Evolutionary conservation across 2,888 invertebrate species (phyloP).

Genomic region (Abrostola triplasia): DNA sequence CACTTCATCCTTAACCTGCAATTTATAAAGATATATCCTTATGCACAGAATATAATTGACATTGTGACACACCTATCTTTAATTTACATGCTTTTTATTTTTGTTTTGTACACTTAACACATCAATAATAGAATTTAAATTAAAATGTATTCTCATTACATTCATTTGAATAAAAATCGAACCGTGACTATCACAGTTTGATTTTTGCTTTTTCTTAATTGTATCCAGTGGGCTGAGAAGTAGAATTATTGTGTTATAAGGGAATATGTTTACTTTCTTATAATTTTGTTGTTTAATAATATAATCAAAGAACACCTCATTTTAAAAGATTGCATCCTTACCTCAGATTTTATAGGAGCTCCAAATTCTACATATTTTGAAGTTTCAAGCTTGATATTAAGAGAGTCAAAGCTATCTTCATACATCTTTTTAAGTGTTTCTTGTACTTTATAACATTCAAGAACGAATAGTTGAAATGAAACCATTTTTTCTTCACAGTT

Average conservation of each 20-base stretch:
- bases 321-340: conserved; percentile 37
- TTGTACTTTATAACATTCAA: conserved; percentile 81
- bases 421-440: conserved; percentile 71
- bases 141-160: too few relatives aligned
- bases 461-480: conserved; percentile 80
- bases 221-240: too few relatives aligned
- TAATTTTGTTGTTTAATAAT: not conserved
- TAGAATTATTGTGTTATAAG: too few relatives aligned
- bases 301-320: not conserved
- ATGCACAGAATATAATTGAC: not conserved
- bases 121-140: too few relatives aligned
- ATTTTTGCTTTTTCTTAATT: too few relatives aligned
- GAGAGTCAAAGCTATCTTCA: conserved; percentile 57
- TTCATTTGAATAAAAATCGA: too few relatives aligned
- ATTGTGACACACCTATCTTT: too few relatives aligned
- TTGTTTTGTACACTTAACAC: too few relatives aligned
- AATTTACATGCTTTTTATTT: too few relatives aligned
- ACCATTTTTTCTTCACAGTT: conserved; percentile 84
- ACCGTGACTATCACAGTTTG: too few relatives aligned
- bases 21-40: conserved; percentile 41
- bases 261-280: too few relatives aligned
- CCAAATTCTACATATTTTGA: conserved; percentile 48
- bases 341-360: conserved; percentile 76
- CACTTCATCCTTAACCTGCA: conserved; percentile 82
- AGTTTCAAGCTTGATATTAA: conserved; percentile 68